Evolutionary conservation across 2,113 vertebrate species (phyloP).

Genomic region (Cepphus grylle): DNA sequence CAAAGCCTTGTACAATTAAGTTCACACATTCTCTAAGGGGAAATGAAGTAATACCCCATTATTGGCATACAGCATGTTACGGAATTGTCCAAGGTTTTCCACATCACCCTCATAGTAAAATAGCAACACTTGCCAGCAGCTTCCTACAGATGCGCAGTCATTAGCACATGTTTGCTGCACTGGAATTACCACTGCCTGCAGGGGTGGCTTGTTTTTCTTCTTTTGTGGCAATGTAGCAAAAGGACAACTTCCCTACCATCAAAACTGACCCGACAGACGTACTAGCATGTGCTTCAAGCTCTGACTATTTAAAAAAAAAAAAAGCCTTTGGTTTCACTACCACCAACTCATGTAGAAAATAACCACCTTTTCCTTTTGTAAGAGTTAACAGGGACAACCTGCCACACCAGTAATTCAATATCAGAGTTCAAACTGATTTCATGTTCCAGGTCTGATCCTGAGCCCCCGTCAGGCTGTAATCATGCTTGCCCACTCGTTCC

Average conservation of each 20-base stretch:
- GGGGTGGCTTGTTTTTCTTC: not conserved
- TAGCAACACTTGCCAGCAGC: not conserved
- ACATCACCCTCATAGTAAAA: not conserved
- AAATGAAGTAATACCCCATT: constrained; percentile 21
- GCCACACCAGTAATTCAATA: not conserved
- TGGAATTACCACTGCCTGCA: not conserved
- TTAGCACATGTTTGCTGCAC: not conserved
- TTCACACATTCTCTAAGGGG: not conserved
- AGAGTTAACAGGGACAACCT: not conserved
- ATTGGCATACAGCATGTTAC: not conserved
- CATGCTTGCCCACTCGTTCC: not conserved
- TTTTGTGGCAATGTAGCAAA: not conserved
- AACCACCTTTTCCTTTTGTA: not conserved
- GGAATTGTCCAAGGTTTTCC: not conserved
- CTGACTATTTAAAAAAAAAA: not conserved
- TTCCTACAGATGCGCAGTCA: not conserved
- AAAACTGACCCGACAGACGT: not conserved
- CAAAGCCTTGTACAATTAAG: not conserved
- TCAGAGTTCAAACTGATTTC: not conserved
- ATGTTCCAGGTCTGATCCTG: not conserved
- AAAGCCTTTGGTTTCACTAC: not conserved
- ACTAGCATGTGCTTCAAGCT: not conserved
- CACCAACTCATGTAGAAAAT: not conserved
- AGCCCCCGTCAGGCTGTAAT: not conserved
- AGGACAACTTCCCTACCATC: not conserved